Conservation (phyloP, 2,888 invertebrate genomes). For the Patella caerulea region DNA sequence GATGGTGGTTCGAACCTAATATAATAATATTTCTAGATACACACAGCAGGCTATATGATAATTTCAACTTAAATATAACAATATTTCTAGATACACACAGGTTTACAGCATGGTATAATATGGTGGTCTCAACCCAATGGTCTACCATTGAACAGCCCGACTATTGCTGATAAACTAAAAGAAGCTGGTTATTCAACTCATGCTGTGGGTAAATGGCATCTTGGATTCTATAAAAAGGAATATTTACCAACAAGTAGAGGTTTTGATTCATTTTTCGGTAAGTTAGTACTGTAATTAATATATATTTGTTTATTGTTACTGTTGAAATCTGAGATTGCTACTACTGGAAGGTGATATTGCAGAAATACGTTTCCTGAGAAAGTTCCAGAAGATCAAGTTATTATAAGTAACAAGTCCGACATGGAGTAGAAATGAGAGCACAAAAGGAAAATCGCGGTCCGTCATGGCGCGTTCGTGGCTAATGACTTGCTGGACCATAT, state of each 20-base stretch:
- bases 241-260: conserved; percentile 70
- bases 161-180: conserved; percentile 50
- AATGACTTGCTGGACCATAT: too few species aligned
- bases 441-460: too few species aligned
- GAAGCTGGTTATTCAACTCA: conserved; percentile 53
- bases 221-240: conserved; percentile 71
- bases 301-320: neutral
- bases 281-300: neutral
- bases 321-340: neutral
- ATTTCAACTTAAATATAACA: too few species aligned
- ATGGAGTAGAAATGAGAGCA: too few species aligned
- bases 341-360: neutral
- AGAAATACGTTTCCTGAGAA: too few species aligned
- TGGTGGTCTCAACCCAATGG: conserved; percentile 51
- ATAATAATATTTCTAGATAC: too few species aligned
- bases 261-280: conserved; percentile 71
- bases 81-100: conserved; percentile 42
- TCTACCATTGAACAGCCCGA: conserved; percentile 48
- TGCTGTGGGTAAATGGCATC: conserved; percentile 70
- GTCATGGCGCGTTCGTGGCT: too few species aligned
- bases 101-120: conserved; percentile 53
- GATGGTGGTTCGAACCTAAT: conserved; percentile 49
- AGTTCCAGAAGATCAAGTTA: too few species aligned
- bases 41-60: too few species aligned
- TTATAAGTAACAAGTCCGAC: too few species aligned